Conservation (phyloP, 2,113 vertebrate species). For the Odontesthes bonariensis region DNA sequence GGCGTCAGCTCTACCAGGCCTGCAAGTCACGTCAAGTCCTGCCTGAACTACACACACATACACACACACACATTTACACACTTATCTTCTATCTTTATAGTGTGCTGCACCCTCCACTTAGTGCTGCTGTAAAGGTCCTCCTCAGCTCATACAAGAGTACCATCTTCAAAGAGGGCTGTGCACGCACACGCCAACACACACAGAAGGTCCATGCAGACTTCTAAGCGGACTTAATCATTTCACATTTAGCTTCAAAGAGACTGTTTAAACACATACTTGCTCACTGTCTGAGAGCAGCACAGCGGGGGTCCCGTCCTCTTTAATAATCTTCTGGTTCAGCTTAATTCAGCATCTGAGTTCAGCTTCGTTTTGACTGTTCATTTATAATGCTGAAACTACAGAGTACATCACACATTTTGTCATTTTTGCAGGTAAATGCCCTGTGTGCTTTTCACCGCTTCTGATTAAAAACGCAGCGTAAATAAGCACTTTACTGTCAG, state of each 20-base stretch:
- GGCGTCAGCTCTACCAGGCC: constrained; percentile 75
- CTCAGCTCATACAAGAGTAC: constrained; percentile 57
- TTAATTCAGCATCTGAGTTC: constrained; percentile 48
- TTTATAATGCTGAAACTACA: constrained; percentile 6
- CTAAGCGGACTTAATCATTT: constrained; percentile 76
- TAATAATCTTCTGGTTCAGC: constrained; percentile 46
- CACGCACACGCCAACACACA: constrained; percentile 42
- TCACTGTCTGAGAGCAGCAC: constrained; percentile 60
- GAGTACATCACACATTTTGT: neutral
- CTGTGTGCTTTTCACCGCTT: neutral
- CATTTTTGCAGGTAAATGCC: neutral
- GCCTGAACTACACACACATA: constrained; percentile 41
- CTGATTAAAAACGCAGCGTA: neutral
- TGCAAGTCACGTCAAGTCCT: constrained; percentile 75
- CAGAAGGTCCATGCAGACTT: constrained; percentile 51
- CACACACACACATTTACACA: constrained; percentile 56
- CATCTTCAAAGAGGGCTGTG: constrained; percentile 74
- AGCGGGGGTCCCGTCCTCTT: constrained; percentile 57
- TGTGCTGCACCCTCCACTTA: constrained; percentile 80
- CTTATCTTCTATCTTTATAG: constrained; percentile 80
- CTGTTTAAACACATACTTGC: constrained; percentile 69
- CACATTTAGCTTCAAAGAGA: constrained; percentile 79
- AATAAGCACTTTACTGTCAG: neutral
- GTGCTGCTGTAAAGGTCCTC: constrained; percentile 77
- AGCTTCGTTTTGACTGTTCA: constrained; percentile 8